These are phyloP conservation scores for Drosophila dives DNA, from an alignment of 2,888 invertebrate species.

Conservation along the genomic window DNA sequence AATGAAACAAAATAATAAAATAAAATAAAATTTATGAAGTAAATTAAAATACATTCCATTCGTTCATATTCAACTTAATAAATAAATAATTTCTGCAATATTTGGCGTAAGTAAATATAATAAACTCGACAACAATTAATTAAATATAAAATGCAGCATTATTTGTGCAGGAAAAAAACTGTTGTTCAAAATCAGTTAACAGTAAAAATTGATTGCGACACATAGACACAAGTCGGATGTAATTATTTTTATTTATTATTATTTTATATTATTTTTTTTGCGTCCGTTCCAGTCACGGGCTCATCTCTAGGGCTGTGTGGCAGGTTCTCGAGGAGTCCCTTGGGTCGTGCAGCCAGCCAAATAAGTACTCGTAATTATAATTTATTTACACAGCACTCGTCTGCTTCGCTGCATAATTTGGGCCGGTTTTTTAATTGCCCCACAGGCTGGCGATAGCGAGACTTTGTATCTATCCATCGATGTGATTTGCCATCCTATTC, in stretches of 20 bases:
- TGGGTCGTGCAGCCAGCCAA: slow-evolving; percentile 47
- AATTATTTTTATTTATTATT: background rate
- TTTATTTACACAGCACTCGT: slow-evolving; percentile 67
- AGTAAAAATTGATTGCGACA: background rate
- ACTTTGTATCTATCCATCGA: slow-evolving; percentile 41
- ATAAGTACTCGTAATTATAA: slow-evolving; percentile 69
- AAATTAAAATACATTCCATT: background rate
- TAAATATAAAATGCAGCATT: background rate
- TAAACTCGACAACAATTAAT: background rate
- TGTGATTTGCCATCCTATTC: slow-evolving; percentile 37
- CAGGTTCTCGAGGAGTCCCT: slow-evolving; percentile 28
- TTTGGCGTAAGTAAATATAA: background rate
- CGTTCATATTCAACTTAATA: background rate
- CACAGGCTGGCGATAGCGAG: slow-evolving; percentile 19
- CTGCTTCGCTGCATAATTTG: slow-evolving; percentile 55
- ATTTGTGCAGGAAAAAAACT: background rate
- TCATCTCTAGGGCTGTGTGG: slow-evolving; percentile 6
- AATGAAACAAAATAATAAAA: background rate
- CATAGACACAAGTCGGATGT: background rate
- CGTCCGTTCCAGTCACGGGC: background rate
- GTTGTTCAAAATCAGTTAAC: background rate
- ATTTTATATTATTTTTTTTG: too few species aligned
- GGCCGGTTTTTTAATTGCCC: slow-evolving; percentile 66
- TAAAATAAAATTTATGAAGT: background rate
- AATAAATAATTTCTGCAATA: background rate